phyloP scores from a whole-genome alignment of 2,113 vertebrate genomes.

The Dolichotis patagonum region DNA sequence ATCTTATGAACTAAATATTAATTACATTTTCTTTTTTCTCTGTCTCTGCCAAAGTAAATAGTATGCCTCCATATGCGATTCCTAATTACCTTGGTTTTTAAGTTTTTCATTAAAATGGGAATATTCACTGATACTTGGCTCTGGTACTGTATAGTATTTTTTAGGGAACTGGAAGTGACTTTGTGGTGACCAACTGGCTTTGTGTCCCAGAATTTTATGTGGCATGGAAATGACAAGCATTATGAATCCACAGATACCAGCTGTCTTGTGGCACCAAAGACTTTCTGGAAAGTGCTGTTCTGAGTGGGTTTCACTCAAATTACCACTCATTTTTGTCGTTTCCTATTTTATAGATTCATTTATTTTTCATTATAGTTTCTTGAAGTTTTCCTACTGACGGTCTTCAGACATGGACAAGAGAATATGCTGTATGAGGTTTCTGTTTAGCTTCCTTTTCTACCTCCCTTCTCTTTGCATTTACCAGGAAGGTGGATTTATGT shows the following conservation, averaged over 20 bases:
- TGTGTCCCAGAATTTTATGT: constrained; percentile 36
- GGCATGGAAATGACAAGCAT: constrained; percentile 50
- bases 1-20: not conserved
- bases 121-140: not conserved
- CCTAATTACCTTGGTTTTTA: constrained; percentile 1
- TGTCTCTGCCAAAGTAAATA: not conserved
- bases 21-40: not conserved
- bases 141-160: not conserved
- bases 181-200: not conserved
- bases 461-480: not conserved
- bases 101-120: not conserved
- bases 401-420: constrained; percentile 7
- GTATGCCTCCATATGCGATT: not conserved
- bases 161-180: not conserved
- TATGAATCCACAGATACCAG: constrained; percentile 46
- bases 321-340: not conserved
- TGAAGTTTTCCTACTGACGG: not conserved
- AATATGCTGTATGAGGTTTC: not conserved
- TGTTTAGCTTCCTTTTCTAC: not conserved
- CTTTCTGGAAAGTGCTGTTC: not conserved
- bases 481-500: not conserved
- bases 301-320: constrained; percentile 42
- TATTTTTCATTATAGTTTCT: not conserved
- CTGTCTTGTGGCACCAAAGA: constrained; percentile 25
- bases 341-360: not conserved